Evolutionary conservation across 2,888 invertebrate species (phyloP).

Genomic region (Eristalinus sepulchralis): DNA sequence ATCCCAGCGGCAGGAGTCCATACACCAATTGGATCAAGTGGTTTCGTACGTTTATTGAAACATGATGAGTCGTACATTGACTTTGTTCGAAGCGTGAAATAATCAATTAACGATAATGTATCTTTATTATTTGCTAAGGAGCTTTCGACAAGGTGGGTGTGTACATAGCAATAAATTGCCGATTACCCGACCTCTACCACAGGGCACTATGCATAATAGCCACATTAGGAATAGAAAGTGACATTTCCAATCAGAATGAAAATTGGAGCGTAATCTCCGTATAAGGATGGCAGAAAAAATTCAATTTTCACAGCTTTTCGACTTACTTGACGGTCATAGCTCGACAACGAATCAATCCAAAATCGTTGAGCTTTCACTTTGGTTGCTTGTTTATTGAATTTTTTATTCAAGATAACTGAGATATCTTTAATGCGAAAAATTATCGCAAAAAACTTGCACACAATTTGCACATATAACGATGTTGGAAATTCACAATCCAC

Average conservation of each 20-base stretch:
- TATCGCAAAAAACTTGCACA: slow-evolving; percentile 42
- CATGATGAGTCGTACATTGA: background rate
- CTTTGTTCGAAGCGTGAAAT: background rate
- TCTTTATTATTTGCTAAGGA: background rate
- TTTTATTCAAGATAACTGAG: background rate
- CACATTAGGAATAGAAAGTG: slow-evolving; percentile 54
- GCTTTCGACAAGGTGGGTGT: slow-evolving; percentile 22
- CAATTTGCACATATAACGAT: slow-evolving; percentile 39
- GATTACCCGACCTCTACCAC: background rate
- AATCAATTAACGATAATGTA: slow-evolving; percentile 3
- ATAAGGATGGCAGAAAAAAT: background rate
- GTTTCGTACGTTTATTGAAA: background rate
- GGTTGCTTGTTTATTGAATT: background rate
- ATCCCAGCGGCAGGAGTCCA: background rate
- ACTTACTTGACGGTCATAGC: slow-evolving; percentile 50
- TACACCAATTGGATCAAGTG: background rate
- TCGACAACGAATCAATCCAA: background rate
- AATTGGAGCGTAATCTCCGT: slow-evolving; percentile 7
- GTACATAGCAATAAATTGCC: background rate
- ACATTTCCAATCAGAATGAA: slow-evolving; percentile 27
- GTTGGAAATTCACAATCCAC: slow-evolving; percentile 62
- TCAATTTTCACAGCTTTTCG: background rate
- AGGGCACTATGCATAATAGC: background rate
- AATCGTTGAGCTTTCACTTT: slow-evolving; percentile 42
- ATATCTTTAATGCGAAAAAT: slow-evolving; percentile 44